Base-by-base conservation (phyloP, 2,113 vertebrate genomes). In the Edolisoma coerulescens region DNA sequence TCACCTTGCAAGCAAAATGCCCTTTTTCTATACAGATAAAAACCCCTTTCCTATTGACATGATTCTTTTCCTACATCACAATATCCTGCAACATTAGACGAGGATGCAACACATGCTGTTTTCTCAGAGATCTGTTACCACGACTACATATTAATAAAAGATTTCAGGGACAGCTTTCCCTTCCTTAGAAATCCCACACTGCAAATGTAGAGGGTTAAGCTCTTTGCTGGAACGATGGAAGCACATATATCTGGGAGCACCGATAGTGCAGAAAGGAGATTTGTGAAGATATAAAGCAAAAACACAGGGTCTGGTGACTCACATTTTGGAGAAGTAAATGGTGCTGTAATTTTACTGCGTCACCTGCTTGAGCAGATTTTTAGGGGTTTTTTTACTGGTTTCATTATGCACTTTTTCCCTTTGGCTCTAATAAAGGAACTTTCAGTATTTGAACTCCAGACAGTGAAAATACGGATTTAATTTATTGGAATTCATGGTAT, bases 111-210 rank as follows among this genome's bases (percentile, higher is more conserved):
- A 82, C 70, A 63, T 28, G 53, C 59, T 80, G 76, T 78, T 96
- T 94, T 52, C 89, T 87, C 92, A 90, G 70, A 89, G 64, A 63
- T 89, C 47, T 84, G 64, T 95, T 94, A 65, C 75, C 70, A 86
- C n/a, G 4, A 64, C 82, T 84, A 70, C 68, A 49, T 67, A 70
- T 87, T 95, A 93, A 80, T 88, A 67, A 86, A 96, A 94, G 41
- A 63, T 95, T 90, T 70, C 75, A 70, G 61, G 69, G 44, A 42
- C 33, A 49, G 28, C 52, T 64, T 60, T 64, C 41, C 28, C 24
- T 69, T 50, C 89, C 67, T 87, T 27, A 90, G 75, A 84, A 78
- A 60, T 49, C 30, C 76, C 93, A 63, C 7, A 32, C 8, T 68
- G 35, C 45, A 84, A 75, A 86, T 41, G 49, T 8, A 77, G 39